Conservation (phyloP, 2,888 invertebrate species). For the Acrocyrtus sp. region DNA sequence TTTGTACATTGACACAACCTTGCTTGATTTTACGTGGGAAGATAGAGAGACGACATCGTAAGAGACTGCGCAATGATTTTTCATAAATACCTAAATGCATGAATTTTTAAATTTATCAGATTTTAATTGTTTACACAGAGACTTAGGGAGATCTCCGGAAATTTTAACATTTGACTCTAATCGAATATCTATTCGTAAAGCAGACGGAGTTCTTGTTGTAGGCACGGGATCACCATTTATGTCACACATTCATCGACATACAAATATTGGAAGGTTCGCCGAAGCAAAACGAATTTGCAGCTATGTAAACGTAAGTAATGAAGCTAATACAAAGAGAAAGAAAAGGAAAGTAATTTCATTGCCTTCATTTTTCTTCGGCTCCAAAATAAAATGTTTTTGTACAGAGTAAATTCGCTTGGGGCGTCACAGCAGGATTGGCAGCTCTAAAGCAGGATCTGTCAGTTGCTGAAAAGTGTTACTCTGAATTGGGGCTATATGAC, state of each 20-base stretch:
- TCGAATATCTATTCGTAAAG: constrained; percentile 83
- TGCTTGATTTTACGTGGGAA: constrained; percentile 73
- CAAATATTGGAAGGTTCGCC: constrained; percentile 83
- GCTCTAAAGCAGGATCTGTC: constrained; percentile 86
- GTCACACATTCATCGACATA: constrained; percentile 73
- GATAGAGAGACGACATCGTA: constrained; percentile 67
- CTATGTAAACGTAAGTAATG: constrained; percentile 71
- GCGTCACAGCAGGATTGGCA: constrained; percentile 91
- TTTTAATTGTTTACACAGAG: constrained; percentile 71
- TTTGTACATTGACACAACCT: constrained; percentile 76
- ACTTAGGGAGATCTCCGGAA: constrained; percentile 87
- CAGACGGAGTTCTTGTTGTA: constrained; percentile 87
- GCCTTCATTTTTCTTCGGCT: too few relatives aligned
- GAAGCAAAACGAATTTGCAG: constrained; percentile 84
- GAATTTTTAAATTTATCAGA: too few relatives aligned
- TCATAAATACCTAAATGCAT: neutral
- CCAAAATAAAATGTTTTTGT: too few relatives aligned
- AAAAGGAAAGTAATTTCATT: too few relatives aligned
- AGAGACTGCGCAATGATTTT: constrained; percentile 29
- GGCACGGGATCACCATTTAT: constrained; percentile 78
- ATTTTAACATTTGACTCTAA: constrained; percentile 86
- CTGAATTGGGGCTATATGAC: constrained; percentile 85
- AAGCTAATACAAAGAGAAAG: too few relatives aligned
- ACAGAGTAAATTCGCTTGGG: constrained; percentile 77
- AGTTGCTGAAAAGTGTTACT: constrained; percentile 95